phyloP scores from a whole-genome alignment of 2,797 vertebrate species.

The Salmo trutta region DNA sequence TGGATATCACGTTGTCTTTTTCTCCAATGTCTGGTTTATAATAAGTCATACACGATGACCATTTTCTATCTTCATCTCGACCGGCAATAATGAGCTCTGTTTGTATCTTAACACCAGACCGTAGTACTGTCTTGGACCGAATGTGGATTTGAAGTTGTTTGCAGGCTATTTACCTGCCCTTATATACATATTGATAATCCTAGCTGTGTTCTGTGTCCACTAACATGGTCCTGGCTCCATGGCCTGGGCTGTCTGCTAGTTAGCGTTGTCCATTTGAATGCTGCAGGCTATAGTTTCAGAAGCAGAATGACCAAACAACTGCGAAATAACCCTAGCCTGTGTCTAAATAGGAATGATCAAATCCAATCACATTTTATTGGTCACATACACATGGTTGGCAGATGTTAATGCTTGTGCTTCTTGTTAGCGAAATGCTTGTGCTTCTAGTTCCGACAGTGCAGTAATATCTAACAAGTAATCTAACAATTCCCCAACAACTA shows the following conservation, averaged over 20 bases:
- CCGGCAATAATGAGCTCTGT: not conserved
- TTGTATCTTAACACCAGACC: not conserved
- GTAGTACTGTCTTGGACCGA: constrained; percentile 10
- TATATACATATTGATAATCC: constrained; percentile 43
- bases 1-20: constrained; percentile 2
- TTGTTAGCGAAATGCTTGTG: no score
- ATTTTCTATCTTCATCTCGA: not conserved
- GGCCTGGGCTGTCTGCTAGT: no score
- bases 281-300: no score
- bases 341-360: not conserved
- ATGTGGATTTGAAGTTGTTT: constrained; percentile 28
- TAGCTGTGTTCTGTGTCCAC: constrained; percentile 37
- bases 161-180: constrained; percentile 21
- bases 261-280: no score
- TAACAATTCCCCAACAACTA: no score
- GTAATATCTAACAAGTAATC: no score
- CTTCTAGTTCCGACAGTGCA: no score
- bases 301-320: no score
- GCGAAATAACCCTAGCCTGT: not conserved
- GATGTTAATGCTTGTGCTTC: no score
- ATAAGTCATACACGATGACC: constrained; percentile 5
- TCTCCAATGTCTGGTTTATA: constrained; percentile 3
- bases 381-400: no score
- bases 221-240: constrained; percentile 23
- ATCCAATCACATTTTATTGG: no score